phyloP scores from a whole-genome alignment of 2,113 vertebrate species.

The Raphicerus campestris region DNA sequence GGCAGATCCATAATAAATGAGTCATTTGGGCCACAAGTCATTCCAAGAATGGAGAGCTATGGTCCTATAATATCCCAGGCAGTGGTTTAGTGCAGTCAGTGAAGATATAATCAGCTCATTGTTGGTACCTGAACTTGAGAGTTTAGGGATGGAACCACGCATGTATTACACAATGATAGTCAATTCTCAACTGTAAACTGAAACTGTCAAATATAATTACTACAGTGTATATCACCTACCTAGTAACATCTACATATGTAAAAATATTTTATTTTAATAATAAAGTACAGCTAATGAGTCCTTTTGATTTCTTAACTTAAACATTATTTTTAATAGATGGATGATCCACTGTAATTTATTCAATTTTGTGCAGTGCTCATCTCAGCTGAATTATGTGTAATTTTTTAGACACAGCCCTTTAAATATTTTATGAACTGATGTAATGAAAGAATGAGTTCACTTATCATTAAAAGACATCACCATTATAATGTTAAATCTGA shows the following conservation, averaged over 20 bases:
- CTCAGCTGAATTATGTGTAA: constrained; percentile 67
- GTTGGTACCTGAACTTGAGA: neutral
- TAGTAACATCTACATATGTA: constrained; percentile 46
- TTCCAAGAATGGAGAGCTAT: neutral
- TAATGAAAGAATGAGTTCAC: constrained; percentile 56
- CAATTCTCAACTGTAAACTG: neutral
- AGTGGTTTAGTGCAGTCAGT: neutral
- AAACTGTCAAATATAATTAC: constrained; percentile 30
- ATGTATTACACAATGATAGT: neutral
- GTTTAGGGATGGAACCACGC: neutral
- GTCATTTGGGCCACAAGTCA: neutral
- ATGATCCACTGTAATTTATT: constrained; percentile 59
- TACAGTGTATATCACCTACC: neutral
- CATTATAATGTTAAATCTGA: constrained; percentile 62
- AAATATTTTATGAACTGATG: constrained; percentile 77
- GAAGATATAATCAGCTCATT: neutral
- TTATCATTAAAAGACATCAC: constrained; percentile 65
- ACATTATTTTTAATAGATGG: constrained; percentile 60
- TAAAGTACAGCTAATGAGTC: constrained; percentile 34
- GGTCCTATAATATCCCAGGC: neutral
- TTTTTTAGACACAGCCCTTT: constrained; percentile 72
- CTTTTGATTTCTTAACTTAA: constrained; percentile 54
- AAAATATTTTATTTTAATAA: constrained; percentile 53
- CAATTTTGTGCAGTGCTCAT: constrained; percentile 54
- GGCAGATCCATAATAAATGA: neutral